Conservation (phyloP, 2,113 vertebrate species). For the Poeciliopsis turrubarensis region DNA sequence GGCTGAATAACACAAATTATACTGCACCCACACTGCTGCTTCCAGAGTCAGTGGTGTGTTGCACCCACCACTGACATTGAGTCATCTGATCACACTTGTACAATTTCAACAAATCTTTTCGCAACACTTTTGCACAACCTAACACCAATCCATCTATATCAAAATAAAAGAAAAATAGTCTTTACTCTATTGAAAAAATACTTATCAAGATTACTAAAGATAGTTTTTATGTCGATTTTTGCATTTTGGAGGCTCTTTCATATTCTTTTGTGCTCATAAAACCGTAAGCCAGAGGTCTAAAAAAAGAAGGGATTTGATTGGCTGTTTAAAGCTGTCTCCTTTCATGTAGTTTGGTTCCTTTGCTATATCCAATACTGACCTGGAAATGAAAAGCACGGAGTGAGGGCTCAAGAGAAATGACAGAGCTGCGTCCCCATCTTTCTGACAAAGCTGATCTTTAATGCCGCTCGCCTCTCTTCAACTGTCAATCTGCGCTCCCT, state of each 20-base stretch:
- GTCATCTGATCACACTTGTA: background rate
- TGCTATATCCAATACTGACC: constrained; percentile 54
- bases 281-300: constrained; percentile 43
- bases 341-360: constrained; percentile 59
- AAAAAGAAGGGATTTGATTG: constrained; percentile 46
- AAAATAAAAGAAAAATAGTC: background rate
- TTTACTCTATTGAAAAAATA: background rate
- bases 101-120: background rate
- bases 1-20: background rate
- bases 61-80: background rate
- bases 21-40: constrained; percentile 3
- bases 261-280: constrained; percentile 45
- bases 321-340: constrained; percentile 40
- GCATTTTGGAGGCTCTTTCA: constrained; percentile 42
- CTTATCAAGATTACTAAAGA: background rate
- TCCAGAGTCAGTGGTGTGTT: background rate
- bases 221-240: background rate
- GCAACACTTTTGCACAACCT: background rate
- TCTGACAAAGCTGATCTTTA: constrained; percentile 66
- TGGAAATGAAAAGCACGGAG: constrained; percentile 58
- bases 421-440: constrained; percentile 43
- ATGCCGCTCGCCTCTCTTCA: constrained; percentile 49
- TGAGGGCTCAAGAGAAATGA: constrained; percentile 52
- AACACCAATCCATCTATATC: background rate
- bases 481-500: constrained; percentile 66